Evolutionary conservation across 2,113 vertebrate species (phyloP), one percentile per base, ranked within the genome.

Genomic region (Chionis minor): DNA sequence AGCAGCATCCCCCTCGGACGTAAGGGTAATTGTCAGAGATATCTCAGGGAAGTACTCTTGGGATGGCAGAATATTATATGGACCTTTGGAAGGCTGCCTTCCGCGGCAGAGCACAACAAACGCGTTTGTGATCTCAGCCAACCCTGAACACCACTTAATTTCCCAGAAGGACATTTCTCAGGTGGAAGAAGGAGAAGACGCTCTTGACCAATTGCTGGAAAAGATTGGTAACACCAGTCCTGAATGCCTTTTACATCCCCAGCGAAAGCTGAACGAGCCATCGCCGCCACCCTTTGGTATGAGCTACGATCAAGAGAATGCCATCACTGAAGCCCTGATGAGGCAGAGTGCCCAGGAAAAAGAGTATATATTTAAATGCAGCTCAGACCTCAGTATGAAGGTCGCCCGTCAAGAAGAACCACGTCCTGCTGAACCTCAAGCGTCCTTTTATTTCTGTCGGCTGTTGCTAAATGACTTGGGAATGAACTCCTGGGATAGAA

Each of bases 41-140:
- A 99, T 99, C 97, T 99, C 99, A 23, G 99, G 99, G 91, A 99
- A 99, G 91, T 99, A 99, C 97, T 99, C 99, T 3, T 99, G 99
- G 99, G 99, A 99, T 23, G 99, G 99, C 44, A 97, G 96, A 4
- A 96, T 99, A 59, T 97, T 99, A n/a, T 99, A 99, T 33, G 98
- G 99, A 69, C 99, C 98, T 18, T 91, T 98, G 66, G 98, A 99
- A n/a, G 98, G 98, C 78, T 91, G 67, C 66, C 59, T 92, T 22
- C 85, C 80, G 0, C 66, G 30, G 84, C 89, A 18, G 10, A 81
- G 94, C 6, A 17, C 79, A 26, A 71, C 67, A 1, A 35, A 85
- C 5, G 13, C 95, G 0, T 93, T 97, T 55, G n/a, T 73, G 12
- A 10, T 96, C 91, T 92, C 96, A 0, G n/a, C 82, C 16, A 87